Evolutionary conservation across 2,888 invertebrate species (phyloP).

Genomic region (Oligia strigilis): DNA sequence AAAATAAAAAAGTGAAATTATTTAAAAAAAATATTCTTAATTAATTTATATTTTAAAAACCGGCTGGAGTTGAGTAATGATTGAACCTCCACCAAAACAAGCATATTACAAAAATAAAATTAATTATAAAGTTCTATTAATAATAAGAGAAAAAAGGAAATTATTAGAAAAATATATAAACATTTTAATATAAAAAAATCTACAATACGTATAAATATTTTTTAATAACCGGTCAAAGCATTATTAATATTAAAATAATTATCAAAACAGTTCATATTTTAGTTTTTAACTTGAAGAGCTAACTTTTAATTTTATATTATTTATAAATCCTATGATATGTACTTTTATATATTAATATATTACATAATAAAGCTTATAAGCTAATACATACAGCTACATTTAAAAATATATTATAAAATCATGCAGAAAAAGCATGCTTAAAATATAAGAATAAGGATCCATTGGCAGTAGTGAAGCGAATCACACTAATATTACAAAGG

Average conservation of each 20-base stretch:
- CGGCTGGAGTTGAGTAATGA: not conserved
- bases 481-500: too few relatives aligned
- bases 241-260: not conserved
- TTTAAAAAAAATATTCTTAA: not conserved
- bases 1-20: too few relatives aligned
- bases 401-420: not conserved
- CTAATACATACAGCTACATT: slow-evolving; percentile 24
- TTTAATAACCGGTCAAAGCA: slow-evolving; percentile 16
- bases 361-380: slow-evolving; percentile 42
- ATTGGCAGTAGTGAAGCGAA: slow-evolving; percentile 23
- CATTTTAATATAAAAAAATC: not conserved
- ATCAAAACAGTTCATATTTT: not conserved
- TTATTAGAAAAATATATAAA: not conserved
- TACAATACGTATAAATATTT: fast-evolving
- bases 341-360: slow-evolving; percentile 21
- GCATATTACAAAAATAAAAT: not conserved
- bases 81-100: not conserved
- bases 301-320: slow-evolving; percentile 1
- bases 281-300: too few relatives aligned
- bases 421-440: slow-evolving; percentile 44
- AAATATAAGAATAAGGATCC: not conserved
- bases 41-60: slow-evolving; percentile 2
- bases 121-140: not conserved
- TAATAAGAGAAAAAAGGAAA: not conserved
- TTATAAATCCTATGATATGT: slow-evolving; percentile 12